phyloP scores from a whole-genome alignment of 2,888 invertebrate genomes.

The Cremastinae sp. region DNA sequence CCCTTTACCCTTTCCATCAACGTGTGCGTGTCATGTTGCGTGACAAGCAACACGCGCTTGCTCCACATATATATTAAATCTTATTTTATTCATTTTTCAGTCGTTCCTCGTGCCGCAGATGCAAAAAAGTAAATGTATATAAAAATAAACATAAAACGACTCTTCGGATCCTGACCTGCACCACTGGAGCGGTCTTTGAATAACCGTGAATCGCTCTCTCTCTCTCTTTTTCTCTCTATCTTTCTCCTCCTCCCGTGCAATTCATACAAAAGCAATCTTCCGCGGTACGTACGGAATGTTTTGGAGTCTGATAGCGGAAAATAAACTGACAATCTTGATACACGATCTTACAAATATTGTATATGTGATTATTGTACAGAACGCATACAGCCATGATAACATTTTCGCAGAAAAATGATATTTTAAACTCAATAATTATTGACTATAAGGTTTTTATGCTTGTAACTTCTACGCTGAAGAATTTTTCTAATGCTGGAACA shows the following conservation, averaged over 20 bases:
- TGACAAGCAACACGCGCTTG: slow-evolving; percentile 56
- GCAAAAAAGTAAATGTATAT: not conserved
- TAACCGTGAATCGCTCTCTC: slow-evolving; percentile 37
- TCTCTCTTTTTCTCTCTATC: too few species aligned
- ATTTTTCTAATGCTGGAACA: too few species aligned
- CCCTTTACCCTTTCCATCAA: slow-evolving; percentile 6
- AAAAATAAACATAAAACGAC: slow-evolving; percentile 33
- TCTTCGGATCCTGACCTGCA: slow-evolving; percentile 70
- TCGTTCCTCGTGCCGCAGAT: slow-evolving; percentile 27
- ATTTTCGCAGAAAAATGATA: too few species aligned
- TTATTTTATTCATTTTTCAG: slow-evolving; percentile 56
- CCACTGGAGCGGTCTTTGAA: slow-evolving; percentile 61
- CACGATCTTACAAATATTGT: too few species aligned
- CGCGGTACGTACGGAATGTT: not conserved
- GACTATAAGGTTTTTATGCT: too few species aligned
- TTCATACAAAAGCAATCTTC: not conserved
- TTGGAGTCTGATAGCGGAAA: not conserved
- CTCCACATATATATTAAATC: slow-evolving; percentile 29
- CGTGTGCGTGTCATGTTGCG: slow-evolving; percentile 21
- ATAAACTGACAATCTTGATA: too few species aligned
- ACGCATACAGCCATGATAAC: too few species aligned
- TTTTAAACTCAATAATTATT: too few species aligned
- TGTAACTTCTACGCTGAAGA: too few species aligned
- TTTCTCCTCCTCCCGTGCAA: slow-evolving; percentile 23
- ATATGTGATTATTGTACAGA: not conserved